Evolutionary conservation across 2,888 invertebrate genomes (phyloP), one percentile per base, ranked within the genome.

Genomic region (Archaeoteleia sp.): DNA sequence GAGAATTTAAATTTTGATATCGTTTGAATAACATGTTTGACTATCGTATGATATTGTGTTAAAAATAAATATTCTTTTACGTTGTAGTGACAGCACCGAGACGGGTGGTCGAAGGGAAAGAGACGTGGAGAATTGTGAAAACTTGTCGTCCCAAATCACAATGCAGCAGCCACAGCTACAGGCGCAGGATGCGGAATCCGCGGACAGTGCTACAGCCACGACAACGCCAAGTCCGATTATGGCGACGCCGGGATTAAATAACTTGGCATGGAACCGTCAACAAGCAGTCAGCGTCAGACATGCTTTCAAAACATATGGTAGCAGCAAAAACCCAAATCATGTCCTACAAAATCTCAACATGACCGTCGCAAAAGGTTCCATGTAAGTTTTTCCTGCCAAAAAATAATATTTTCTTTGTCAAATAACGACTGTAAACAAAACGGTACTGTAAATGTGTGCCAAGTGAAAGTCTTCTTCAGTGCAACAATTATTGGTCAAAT

Each of bases 351-450:
- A 95, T 86, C 90, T 97, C 69, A 94, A 93, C 87, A 95, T 97
- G 94, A 95, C 95, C 57, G 96, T 97, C 68, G 93, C 93, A 75
- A 95, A 95, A 86, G 97, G 96, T 79, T 94, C 95, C 71, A 97
- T 97, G 96, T 96, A 87, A 95, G 95, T 92, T 79, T 13, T 70
- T 72, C 63, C 6, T 29, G 6, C 29, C 6, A 7, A 7, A n/a
- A n/a, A n/a, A n/a, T n/a, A n/a, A n/a, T n/a, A n/a, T n/a, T n/a
- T n/a, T n/a, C n/a, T n/a, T n/a, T n/a, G n/a, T n/a, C n/a, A n/a
- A n/a, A n/a, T n/a, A n/a, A n/a, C n/a, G n/a, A n/a, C n/a, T n/a
- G n/a, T n/a, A n/a, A n/a, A n/a, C n/a, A n/a, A n/a, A n/a, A n/a
- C n/a, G n/a, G n/a, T n/a, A n/a, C n/a, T n/a, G n/a, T n/a, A n/a